Percentiles rank a stretch among this genome's conserved stretches.
These are phyloP conservation scores for Drosophila parthenogenetica DNA, from an alignment of 2,888 invertebrate species.

Conservation along the genomic window DNA sequence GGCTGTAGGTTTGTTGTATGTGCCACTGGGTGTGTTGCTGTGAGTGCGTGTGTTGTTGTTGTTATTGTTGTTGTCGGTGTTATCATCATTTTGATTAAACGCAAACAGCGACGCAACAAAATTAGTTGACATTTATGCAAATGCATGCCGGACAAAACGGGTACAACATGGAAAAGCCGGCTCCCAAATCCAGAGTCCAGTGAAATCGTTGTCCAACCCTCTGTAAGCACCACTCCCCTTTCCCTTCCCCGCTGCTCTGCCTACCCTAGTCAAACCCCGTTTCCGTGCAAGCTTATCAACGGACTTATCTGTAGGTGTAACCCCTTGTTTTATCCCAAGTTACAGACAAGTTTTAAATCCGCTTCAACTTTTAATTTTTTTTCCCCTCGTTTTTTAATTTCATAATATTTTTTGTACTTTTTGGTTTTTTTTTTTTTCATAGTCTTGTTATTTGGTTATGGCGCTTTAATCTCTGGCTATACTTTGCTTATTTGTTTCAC, in stretches of 20 bases:
- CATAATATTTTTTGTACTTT: slow-evolving; percentile 13
- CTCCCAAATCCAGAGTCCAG: not conserved
- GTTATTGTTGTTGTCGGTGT: slow-evolving; percentile 53
- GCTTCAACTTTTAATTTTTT: slow-evolving; percentile 35
- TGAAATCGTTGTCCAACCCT: not conserved
- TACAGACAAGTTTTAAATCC: slow-evolving; percentile 34
- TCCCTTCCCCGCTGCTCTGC: not conserved
- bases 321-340: slow-evolving; percentile 52
- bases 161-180: slow-evolving; percentile 2
- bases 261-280: not conserved
- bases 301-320: slow-evolving; percentile 49
- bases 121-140: slow-evolving; percentile 81
- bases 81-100: slow-evolving; percentile 77
- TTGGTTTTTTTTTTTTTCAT: slow-evolving; percentile 1
- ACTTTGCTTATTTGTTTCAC: slow-evolving; percentile 11
- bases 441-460: slow-evolving; percentile 59
- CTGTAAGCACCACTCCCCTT: too few relatives aligned
- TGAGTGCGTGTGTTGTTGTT: slow-evolving; percentile 29
- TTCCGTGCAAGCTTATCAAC: slow-evolving; percentile 46
- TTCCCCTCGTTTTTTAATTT: slow-evolving; percentile 21
- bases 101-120: slow-evolving; percentile 70
- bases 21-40: slow-evolving; percentile 9
- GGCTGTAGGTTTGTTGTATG: not conserved
- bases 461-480: slow-evolving; percentile 59
- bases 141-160: slow-evolving; percentile 63